Conservation (phyloP, 2,888 invertebrate genomes). For the Cabera pusaria region DNA sequence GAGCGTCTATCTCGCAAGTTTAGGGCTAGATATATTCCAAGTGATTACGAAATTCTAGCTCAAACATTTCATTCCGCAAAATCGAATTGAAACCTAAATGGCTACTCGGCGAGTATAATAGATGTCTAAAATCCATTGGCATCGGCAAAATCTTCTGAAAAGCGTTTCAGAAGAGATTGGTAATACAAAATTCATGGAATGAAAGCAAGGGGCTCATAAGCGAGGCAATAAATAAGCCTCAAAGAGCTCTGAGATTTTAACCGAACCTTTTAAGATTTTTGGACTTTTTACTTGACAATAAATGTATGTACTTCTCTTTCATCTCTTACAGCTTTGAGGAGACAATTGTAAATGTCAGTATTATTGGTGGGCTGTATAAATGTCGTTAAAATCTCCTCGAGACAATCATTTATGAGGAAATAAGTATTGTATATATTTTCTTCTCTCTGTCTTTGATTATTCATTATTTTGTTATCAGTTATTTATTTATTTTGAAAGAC, state of each 20-base stretch:
- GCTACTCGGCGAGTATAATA: slow-evolving; percentile 19
- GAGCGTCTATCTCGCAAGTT: too few species aligned
- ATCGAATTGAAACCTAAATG: slow-evolving; percentile 15
- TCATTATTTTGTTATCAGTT: too few species aligned
- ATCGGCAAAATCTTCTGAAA: slow-evolving; percentile 17
- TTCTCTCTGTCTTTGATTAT: too few species aligned
- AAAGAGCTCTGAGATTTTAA: slow-evolving; percentile 35
- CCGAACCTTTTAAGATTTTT: slow-evolving; percentile 24
- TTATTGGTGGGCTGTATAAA: slow-evolving; percentile 1
- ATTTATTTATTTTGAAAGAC: too few species aligned
- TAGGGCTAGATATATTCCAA: too few species aligned
- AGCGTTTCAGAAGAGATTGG: slow-evolving; percentile 29
- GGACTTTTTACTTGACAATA: slow-evolving; percentile 21
- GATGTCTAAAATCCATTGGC: slow-evolving; percentile 15
- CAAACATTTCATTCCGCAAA: slow-evolving; percentile 4
- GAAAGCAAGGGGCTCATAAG: slow-evolving; percentile 34
- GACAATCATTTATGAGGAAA: too few species aligned
- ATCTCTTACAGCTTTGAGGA: slow-evolving; percentile 15
- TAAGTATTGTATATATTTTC: too few species aligned
- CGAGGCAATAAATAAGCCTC: slow-evolving; percentile 33
- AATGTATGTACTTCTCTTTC: too few species aligned
- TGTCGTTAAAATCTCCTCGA: too few species aligned
- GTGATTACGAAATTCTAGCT: too few species aligned
- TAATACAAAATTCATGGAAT: slow-evolving; percentile 37
- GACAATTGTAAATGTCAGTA: slow-evolving; percentile 7